A percentile compares a stretch with the other conserved stretches of the same genome.
Conservation (phyloP, 1,140 invertebrate species). For the Apis dorsata region DNA sequence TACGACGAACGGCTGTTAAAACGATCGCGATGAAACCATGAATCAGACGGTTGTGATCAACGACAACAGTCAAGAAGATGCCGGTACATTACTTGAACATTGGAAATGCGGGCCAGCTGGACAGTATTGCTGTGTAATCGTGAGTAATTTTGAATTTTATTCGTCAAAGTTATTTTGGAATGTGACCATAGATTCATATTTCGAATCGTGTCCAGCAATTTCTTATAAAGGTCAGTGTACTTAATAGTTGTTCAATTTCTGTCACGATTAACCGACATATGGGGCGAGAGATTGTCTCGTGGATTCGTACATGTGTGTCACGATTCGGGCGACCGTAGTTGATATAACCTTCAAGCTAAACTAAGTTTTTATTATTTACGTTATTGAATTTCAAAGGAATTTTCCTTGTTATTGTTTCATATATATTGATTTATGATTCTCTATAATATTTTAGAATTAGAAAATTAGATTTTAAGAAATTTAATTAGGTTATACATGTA, state of each 20-base stretch:
- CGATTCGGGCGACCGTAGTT: neutral
- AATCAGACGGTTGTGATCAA: constrained; percentile 28
- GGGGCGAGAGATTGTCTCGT: neutral
- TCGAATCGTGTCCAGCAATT: neutral
- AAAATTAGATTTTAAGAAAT: neutral
- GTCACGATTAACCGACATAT: constrained; percentile 18
- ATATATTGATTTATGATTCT: no score
- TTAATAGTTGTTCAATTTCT: constrained; percentile 8
- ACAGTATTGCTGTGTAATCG: constrained; percentile 60
- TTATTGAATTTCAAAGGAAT: no score
- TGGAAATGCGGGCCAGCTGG: constrained; percentile 40
- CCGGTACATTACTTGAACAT: constrained; percentile 51
- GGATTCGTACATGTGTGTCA: constrained; percentile 1
- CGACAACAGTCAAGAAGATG: constrained; percentile 61
- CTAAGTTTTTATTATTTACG: neutral
- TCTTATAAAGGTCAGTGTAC: constrained; percentile 34
- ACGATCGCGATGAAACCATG: constrained; percentile 37
- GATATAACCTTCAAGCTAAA: neutral
- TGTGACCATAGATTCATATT: neutral
- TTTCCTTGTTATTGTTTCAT: neutral
- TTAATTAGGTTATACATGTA: constrained; percentile 15
- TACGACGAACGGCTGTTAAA: neutral
- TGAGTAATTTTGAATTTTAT: constrained; percentile 58
- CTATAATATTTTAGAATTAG: neutral
- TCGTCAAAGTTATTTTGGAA: neutral